Base-by-base conservation (phyloP, 2,888 invertebrate species). In the Drosophila melanosoma region DNA sequence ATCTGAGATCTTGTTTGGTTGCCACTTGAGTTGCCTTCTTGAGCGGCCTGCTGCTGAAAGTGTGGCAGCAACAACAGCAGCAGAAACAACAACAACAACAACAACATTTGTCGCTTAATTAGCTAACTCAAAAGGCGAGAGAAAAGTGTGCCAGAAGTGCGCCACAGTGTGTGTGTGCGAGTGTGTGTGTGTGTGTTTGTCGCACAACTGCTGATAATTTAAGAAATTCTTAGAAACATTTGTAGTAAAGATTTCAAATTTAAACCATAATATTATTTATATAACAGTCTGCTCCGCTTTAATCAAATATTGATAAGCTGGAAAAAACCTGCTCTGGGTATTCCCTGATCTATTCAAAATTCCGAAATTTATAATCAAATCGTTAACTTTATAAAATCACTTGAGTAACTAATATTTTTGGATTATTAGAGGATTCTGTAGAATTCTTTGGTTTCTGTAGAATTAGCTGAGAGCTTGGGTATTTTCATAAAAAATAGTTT, bases 61-160 rank as follows among this genome's bases (percentile, higher is more conserved):
- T 81, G 71, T 74, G 82, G 71, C 74, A 70, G 29, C 54, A 69
- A 26, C 54, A 69, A 1, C 66, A 64, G 36, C 56, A 60, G 6
- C 35, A 62, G 48, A 51, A 40, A 12, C 61, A 65, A 29, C 53
- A 66, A 3, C 32, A 66, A 57, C 54, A 49, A 20, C 58, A 54
- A 38, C 38, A 67, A 61, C 71, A 51, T 49, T 69, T 75, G 85
- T 68, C 66, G 80, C 87, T 74, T 77, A 89, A 86, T 86, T 89
- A 80, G 79, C 65, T 69, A 70, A 62, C 67, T 54, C 48, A 35
- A 53, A 59, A 65, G 75, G 71, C 69, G 80, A 49, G 29, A 35
- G n/a, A 60, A 69, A 85, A 79, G 85, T 61, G 83, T 87, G 83
- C 69, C 85, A 85, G 72, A 83, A 85, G 81, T 68, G 65, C 35